Base-by-base conservation (phyloP, 2,113 vertebrate species). In the Empidonax traillii region DNA sequence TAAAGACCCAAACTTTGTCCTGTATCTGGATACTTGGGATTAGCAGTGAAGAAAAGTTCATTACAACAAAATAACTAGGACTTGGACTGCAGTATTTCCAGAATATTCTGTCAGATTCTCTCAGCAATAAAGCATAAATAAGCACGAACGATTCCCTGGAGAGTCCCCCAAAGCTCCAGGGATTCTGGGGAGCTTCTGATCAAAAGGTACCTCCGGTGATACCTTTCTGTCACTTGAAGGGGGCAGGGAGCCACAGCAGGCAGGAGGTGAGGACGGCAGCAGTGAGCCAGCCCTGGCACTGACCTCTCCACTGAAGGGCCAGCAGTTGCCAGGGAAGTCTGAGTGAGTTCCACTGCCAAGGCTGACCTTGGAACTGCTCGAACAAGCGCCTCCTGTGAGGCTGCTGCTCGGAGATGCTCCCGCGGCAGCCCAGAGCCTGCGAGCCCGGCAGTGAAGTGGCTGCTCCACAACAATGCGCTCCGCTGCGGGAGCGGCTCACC, bases 181-280 rank as follows among this genome's bases (percentile, higher is more conserved):
- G 61, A 46, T 8, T 35, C 49, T 81, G 37, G 22, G 46, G 14
- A 63, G 61, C 62, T 65, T 4, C 74, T 0, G 5, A 53, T 10
- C n/a, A 53, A 14, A 5, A 58, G n/a, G 46, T 4, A 46, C 18
- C 59, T 77, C 13, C 39, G 79, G 51, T 13, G 46, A 8, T 3
- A 7, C 30, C 39, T 27, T 3, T 31, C 18, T n/a, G 33, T 33
- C 65, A 14, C 10, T 21, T 0, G 0, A 22, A 0, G 4, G 23
- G 78, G n/a, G 27, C 14, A 28, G 75, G 49, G 15, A 81, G 62
- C 49, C 14, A 1, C 10, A 43, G 52, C 66, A 41, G 15, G 30
- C 37, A n/a, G 72, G 55, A 58, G 33, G 0, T 47, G 63, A 30
- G 7, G 75, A 56, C 43, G 72, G 33, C 75, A 74, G 79, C 68